phyloP scores from a whole-genome alignment of 2,888 invertebrate genomes.

The Drosophila mimetica region DNA sequence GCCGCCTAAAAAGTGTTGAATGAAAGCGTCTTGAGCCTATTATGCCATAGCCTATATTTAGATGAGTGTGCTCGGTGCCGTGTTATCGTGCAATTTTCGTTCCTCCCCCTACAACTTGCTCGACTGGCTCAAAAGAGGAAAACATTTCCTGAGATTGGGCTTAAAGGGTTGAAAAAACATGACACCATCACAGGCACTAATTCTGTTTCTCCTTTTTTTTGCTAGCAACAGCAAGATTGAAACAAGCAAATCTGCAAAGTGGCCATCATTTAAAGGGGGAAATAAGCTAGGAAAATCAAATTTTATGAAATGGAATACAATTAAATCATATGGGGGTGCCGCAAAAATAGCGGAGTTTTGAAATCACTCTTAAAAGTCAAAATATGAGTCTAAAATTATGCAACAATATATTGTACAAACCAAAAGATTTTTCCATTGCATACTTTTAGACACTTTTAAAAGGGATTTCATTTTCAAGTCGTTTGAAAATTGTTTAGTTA shows the following conservation, averaged over 20 bases:
- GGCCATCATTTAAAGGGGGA: constrained; percentile 28
- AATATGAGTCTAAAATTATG: no score
- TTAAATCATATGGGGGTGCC: no score
- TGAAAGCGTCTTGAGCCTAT: constrained; percentile 77
- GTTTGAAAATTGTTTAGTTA: no score
- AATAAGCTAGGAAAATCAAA: neutral
- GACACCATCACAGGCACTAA: constrained; percentile 11
- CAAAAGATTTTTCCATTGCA: no score
- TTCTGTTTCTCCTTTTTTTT: no score
- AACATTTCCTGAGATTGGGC: constrained; percentile 43
- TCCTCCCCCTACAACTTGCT: constrained; percentile 36
- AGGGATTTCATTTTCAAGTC: no score
- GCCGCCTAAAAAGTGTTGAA: constrained; percentile 75
- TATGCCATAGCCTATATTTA: constrained; percentile 50
- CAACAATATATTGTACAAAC: no score
- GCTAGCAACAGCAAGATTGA: constrained; percentile 39
- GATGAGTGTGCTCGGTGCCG: constrained; percentile 43
- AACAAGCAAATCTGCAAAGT: constrained; percentile 52
- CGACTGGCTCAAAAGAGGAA: constrained; percentile 40
- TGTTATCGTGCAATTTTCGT: constrained; percentile 66
- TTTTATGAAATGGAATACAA: neutral
- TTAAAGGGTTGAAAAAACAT: constrained; percentile 19
- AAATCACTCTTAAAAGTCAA: no score
- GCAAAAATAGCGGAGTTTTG: no score
- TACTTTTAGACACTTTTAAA: no score